Percentiles rank a stretch among this genome's conserved stretches.
Evolutionary conservation across 2,888 invertebrate species (phyloP).

Genomic region (Ormyrus labotus): DNA sequence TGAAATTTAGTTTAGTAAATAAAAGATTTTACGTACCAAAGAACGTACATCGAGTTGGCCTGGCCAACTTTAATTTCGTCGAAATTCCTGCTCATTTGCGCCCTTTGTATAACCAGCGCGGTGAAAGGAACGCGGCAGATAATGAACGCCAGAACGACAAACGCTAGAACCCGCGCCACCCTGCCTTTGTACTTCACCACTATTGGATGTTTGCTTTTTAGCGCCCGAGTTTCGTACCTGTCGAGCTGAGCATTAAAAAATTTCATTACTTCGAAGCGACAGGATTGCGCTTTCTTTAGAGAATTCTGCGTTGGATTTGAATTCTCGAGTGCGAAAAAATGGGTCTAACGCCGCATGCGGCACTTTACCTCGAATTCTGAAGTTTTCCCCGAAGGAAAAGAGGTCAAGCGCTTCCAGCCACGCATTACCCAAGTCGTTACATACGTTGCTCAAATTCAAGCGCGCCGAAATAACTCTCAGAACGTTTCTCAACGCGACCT

Average conservation of each 20-base stretch:
- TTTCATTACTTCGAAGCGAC: not conserved
- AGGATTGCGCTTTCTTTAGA: too few species aligned
- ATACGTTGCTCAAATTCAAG: too few species aligned
- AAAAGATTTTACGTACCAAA: constrained; percentile 59
- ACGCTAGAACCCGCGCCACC: constrained; percentile 84
- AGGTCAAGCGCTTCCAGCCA: too few species aligned
- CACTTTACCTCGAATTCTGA: too few species aligned
- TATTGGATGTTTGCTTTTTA: constrained; percentile 80
- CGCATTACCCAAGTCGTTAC: too few species aligned
- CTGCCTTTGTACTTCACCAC: constrained; percentile 81
- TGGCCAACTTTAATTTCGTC: constrained; percentile 64
- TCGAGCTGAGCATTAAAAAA: constrained; percentile 76
- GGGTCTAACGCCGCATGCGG: too few species aligned
- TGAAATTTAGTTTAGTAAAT: constrained; percentile 21
- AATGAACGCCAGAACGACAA: constrained; percentile 82
- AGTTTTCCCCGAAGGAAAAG: too few species aligned
- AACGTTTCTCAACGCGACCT: not conserved
- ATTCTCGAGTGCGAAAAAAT: too few species aligned
- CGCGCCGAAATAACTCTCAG: too few species aligned
- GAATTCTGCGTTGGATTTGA: too few species aligned
- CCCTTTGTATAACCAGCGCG: constrained; percentile 82
- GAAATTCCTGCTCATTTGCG: constrained; percentile 74
- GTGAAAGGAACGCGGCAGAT: constrained; percentile 86
- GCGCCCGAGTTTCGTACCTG: constrained; percentile 81
- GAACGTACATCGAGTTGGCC: constrained; percentile 60